Evolutionary conservation across 2,797 vertebrate species (phyloP).

Genomic region (Holocentrus rufus): DNA sequence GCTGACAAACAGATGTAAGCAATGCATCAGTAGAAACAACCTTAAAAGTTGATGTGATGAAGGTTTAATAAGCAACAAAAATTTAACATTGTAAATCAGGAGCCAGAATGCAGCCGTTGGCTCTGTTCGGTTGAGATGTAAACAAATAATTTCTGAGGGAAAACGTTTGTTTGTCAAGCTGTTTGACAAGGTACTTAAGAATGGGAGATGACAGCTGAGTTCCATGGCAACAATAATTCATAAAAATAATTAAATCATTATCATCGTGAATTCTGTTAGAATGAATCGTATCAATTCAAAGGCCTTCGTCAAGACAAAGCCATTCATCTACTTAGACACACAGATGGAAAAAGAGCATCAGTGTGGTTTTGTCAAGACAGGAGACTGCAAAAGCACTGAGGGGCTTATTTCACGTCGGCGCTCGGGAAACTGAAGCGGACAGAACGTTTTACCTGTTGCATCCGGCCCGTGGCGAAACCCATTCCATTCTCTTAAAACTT

Average conservation of each 20-base stretch:
- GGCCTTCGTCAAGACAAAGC: not conserved
- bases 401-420: not conserved
- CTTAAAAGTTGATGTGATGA: too few species aligned
- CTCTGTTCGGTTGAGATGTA: not conserved
- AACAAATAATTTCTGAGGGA: not conserved
- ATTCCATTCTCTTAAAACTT: conserved; percentile 30
- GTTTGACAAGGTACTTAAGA: not conserved
- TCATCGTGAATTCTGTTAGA: not conserved
- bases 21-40: too few species aligned
- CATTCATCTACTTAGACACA: not conserved
- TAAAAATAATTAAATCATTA: not conserved
- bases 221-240: not conserved
- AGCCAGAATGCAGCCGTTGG: not conserved
- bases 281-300: not conserved
- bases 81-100: too few species aligned
- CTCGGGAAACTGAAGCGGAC: conserved; percentile 4
- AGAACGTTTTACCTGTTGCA: conserved; percentile 4
- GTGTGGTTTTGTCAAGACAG: not conserved
- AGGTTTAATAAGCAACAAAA: too few species aligned
- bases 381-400: too few species aligned
- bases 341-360: not conserved
- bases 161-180: not conserved
- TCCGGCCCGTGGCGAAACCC: conserved; percentile 3
- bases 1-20: too few species aligned
- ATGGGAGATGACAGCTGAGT: not conserved